A percentile compares a stretch with the other conserved stretches of the same genome.
Evolutionary conservation across 2,888 invertebrate genomes (phyloP).

Genomic region (Anthrax anthrax): DNA sequence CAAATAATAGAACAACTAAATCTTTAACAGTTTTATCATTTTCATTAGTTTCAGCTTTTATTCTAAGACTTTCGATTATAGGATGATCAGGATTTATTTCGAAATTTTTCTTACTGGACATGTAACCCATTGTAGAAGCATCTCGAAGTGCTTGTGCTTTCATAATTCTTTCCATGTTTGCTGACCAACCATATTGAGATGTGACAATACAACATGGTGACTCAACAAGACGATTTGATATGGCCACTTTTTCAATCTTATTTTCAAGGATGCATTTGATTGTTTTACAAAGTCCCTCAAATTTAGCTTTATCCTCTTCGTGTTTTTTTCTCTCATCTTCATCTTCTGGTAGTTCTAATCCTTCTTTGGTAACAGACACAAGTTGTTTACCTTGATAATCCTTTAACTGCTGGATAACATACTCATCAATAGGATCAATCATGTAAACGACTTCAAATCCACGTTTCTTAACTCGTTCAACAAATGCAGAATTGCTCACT

Average conservation of each 20-base stretch:
- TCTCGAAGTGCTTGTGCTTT: slow-evolving; percentile 97
- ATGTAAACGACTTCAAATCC: slow-evolving; percentile 98
- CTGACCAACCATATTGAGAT: slow-evolving; percentile 98
- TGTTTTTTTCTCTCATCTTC: slow-evolving; percentile 95
- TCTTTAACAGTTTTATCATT: slow-evolving; percentile 98
- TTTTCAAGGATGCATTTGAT: slow-evolving; percentile 96
- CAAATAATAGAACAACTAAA: slow-evolving; percentile 85
- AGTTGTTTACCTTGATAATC: slow-evolving; percentile 94
- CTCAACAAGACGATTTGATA: slow-evolving; percentile 90
- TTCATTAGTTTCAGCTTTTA: slow-evolving; percentile 90
- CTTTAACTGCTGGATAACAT: slow-evolving; percentile 95
- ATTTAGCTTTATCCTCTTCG: slow-evolving; percentile 65
- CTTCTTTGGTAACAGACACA: slow-evolving; percentile 96
- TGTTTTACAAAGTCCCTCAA: slow-evolving; percentile 50
- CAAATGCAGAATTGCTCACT: slow-evolving; percentile 92
- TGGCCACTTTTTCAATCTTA: slow-evolving; percentile 96
- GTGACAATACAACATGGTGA: slow-evolving; percentile 99
- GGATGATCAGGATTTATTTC: slow-evolving; percentile 95
- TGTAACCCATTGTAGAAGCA: slow-evolving; percentile 98
- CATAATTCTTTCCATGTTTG: slow-evolving; percentile 99
- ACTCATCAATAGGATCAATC: slow-evolving; percentile 99
- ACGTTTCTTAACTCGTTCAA: slow-evolving; percentile 93
- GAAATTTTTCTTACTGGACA: slow-evolving; percentile 98
- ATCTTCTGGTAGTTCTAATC: slow-evolving; percentile 91
- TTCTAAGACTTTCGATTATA: slow-evolving; percentile 77